Conservation (phyloP, 1,140 invertebrate genomes). For the Nasonia vitripennis region DNA sequence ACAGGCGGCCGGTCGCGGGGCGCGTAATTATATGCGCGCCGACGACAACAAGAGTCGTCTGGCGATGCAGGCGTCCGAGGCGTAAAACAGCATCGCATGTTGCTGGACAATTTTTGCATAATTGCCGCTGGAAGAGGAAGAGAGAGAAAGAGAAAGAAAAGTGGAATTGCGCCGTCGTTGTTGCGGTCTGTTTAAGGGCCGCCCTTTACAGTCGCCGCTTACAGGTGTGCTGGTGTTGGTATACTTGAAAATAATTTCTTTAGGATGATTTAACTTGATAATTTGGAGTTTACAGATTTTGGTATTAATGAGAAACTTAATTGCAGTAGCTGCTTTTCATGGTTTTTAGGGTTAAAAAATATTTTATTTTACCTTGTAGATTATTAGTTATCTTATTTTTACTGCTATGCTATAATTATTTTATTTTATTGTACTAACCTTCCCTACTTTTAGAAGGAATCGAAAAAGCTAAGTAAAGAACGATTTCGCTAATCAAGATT, state of each 20-base stretch:
- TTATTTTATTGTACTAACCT: background rate
- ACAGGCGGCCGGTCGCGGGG: background rate
- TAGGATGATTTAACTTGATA: too few relatives aligned
- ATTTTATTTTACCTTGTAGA: too few relatives aligned
- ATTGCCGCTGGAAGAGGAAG: background rate
- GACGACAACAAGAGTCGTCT: background rate
- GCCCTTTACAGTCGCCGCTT: background rate
- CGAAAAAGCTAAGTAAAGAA: background rate
- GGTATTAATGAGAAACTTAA: too few relatives aligned
- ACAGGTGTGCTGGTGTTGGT: too few relatives aligned
- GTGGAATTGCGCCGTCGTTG: background rate
- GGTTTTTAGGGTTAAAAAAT: too few relatives aligned
- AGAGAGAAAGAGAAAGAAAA: background rate
- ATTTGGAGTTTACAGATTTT: too few relatives aligned
- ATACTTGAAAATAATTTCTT: too few relatives aligned
- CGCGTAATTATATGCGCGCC: slow-evolving; percentile 23
- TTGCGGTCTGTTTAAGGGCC: background rate
- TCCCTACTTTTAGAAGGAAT: background rate
- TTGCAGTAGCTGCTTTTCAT: too few relatives aligned
- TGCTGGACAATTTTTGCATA: slow-evolving; percentile 36
- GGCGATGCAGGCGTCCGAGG: background rate
- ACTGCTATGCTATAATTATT: too few relatives aligned
- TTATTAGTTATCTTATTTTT: too few relatives aligned
- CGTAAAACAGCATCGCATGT: slow-evolving; percentile 40
- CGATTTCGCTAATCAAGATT: background rate